Evolutionary conservation across 2,888 invertebrate genomes (phyloP), one percentile per base, ranked within the genome.

Genomic region (Zeuzera pyrina): DNA sequence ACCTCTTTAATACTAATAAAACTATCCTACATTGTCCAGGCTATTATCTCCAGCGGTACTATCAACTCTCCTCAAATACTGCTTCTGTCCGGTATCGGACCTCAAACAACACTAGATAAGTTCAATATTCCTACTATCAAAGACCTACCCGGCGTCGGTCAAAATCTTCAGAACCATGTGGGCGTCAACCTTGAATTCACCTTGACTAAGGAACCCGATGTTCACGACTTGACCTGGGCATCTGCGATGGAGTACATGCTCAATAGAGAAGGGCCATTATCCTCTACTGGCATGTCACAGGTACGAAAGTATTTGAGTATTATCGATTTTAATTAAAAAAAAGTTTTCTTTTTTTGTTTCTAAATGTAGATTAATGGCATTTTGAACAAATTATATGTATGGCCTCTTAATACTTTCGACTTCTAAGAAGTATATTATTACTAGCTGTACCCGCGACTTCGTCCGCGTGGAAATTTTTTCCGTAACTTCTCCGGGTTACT

Each of bases 101-200:
- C 90, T 0, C 85, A 78, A 46, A 77, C 85, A 3, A 87, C 87
- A 27, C 63, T 91, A 2, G 65, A 84, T 26, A 74, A 78, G 34
- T 84, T 87, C 35, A 86, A 87, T 33, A 86, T 91, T 15, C 84
- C 84, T 3, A 78, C 87, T 6, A 71, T 88, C 14, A 85, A 86
- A 38, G 85, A 90, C 39, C 63, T 90, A 12, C 89, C 88, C 0
- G 90, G 90, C 0, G 90, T 91, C 1, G 90, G 91, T 0, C 85
- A 86, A 49, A 91, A 90, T 51, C 63, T 91, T 1, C 89, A 89
- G 35, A 90, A 90, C 53, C 90, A 91, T 47, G 88, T 90, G 0
- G 87, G 89, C 1, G 87, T 87, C 16, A 74, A 71, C 3, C 41
- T 90, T 5, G 74, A 81, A n/a, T 90, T 85, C 50, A 71, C 73